Evolutionary conservation across 2,797 vertebrate genomes (phyloP).

Genomic region (Onychomys arenicola): DNA sequence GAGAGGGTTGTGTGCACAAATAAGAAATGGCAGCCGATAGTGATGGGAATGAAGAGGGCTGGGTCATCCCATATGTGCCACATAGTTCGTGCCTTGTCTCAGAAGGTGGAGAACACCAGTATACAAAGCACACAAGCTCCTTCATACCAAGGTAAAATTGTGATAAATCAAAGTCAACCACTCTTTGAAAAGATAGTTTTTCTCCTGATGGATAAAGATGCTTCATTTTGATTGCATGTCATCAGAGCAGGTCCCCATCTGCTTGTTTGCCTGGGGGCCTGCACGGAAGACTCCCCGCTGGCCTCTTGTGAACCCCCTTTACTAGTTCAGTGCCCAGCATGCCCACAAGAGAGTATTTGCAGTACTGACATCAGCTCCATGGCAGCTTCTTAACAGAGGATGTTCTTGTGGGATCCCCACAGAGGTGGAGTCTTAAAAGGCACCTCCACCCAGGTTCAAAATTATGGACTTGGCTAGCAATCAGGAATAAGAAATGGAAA

Average conservation of each 20-base stretch:
- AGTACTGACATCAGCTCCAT: accelerated
- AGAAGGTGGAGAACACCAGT: accelerated
- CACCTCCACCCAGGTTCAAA: background rate
- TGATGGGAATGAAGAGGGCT: accelerated
- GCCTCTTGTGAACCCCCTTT: too few relatives aligned
- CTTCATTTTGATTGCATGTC: accelerated
- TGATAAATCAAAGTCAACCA: background rate
- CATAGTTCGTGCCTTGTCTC: accelerated
- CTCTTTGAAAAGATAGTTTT: background rate
- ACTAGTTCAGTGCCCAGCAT: accelerated
- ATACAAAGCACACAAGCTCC: background rate
- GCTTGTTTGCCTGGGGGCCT: background rate
- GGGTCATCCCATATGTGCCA: accelerated
- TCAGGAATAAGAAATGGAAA: background rate
- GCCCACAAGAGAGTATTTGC: accelerated
- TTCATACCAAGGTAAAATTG: background rate
- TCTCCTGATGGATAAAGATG: background rate
- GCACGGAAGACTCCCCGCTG: accelerated
- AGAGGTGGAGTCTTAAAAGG: accelerated
- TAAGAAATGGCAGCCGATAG: accelerated
- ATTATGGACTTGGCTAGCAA: background rate
- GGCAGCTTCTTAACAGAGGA: background rate
- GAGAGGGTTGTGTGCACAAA: too few relatives aligned
- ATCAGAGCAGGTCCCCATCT: background rate
- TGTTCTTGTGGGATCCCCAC: background rate